phyloP scores from a whole-genome alignment of 2,113 vertebrate species.

The Ochotona curzoniae region DNA sequence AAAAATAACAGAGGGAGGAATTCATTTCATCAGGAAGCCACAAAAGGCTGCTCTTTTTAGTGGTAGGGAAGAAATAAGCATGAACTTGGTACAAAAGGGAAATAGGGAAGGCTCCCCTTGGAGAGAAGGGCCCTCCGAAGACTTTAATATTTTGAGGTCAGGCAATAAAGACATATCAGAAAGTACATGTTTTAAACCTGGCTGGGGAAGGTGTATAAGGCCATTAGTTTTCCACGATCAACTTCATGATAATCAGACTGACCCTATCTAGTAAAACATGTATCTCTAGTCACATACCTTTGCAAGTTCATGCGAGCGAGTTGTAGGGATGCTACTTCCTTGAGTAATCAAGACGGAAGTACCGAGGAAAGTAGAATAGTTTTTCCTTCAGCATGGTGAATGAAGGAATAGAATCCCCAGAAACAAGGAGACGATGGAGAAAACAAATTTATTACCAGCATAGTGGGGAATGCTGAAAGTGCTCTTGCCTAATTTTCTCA shows the following conservation, averaged over 20 bases:
- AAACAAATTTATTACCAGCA: background rate
- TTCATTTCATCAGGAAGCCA: background rate
- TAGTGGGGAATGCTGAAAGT: conserved; percentile 17
- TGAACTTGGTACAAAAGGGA: background rate
- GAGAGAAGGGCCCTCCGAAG: background rate
- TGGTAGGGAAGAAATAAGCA: background rate
- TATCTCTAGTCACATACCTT: background rate
- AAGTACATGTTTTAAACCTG: conserved; percentile 5
- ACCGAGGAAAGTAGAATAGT: background rate
- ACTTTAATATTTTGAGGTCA: background rate
- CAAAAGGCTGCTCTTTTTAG: background rate
- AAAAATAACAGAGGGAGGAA: conserved; percentile 20
- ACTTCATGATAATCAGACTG: background rate
- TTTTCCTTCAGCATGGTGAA: background rate
- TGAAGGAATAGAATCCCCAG: background rate
- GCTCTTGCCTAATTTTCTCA: conserved; percentile 17
- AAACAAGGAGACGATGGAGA: background rate
- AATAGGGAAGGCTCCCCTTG: background rate
- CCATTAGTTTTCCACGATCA: conserved; percentile 24
- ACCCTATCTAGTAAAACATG: conserved; percentile 15
- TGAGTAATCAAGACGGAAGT: background rate
- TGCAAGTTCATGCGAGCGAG: background rate
- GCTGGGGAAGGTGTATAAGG: background rate
- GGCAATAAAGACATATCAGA: background rate
- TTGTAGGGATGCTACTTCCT: background rate